Evolutionary conservation across 2,797 vertebrate species (phyloP), one percentile per base, ranked within the genome.

Genomic region (Rhinophrynus dorsalis): DNA sequence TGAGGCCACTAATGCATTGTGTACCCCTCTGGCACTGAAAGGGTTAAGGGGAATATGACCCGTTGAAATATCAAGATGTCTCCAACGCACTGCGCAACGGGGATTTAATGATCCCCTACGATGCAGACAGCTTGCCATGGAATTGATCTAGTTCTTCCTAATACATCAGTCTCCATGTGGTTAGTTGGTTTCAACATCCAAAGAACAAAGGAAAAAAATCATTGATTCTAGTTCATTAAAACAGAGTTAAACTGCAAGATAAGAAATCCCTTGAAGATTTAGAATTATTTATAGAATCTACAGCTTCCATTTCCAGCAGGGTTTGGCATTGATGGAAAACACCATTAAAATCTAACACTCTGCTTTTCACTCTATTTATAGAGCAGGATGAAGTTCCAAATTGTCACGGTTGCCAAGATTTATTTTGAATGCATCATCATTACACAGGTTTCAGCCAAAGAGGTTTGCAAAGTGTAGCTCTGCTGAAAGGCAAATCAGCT

Each of bases 301-400:
- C 63, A 52, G 45, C 67, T 68, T 81, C 72, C 59, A 79, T 77
- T 74, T 81, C 73, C 68, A 75, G 51, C 33, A 76, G 44, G 35
- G n/a, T 32, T 74, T 79, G 33, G 71, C 78, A 80, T 81, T 86
- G 86, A 83, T 63, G 76, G 65, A 82, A 84, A 81, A 78, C 45
- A 56, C 60, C 60, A 70, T 20, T 55, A 77, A 80, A 79, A 77
- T 72, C 65, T 6, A 62, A 68, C 50, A 24, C 54, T 61, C 74
- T 81, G 77, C 82, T 83, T 84, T 45, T 78, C 60, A 82, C 20
- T 29, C 54, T 66, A 73, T 73, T 59, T 59, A 73, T 59, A 73
- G 55, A 26, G 35, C 20, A 20, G 52, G 17, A 40, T 52, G n/a
- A 3, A 33, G 61, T 33, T 44, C 33, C 15, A 33, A 35, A 42